A percentile compares a stretch with the other conserved stretches of the same genome.
Evolutionary conservation across 2,888 invertebrate species (phyloP).

Genomic region (Melanostoma mellinum): DNA sequence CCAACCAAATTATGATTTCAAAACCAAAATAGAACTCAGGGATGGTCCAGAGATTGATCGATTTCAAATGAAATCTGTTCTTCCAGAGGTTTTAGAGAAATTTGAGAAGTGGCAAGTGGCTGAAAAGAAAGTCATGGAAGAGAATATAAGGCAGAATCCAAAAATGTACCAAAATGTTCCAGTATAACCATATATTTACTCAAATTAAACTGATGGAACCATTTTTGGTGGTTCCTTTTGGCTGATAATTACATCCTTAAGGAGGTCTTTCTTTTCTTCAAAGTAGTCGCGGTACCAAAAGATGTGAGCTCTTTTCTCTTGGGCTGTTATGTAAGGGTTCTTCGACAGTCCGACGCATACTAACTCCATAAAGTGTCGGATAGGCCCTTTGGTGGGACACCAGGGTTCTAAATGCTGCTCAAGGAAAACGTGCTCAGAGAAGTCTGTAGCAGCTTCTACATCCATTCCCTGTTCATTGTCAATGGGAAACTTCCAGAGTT

Average conservation of each 20-base stretch:
- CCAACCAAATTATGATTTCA: slow-evolving; percentile 80
- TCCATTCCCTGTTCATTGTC: slow-evolving; percentile 95
- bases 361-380: slow-evolving; percentile 98
- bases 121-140: slow-evolving; percentile 79
- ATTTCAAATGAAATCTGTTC: slow-evolving; percentile 72
- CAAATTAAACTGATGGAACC: slow-evolving; percentile 31
- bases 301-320: slow-evolving; percentile 94
- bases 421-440: slow-evolving; percentile 97
- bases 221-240: slow-evolving; percentile 62
- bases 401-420: slow-evolving; percentile 92
- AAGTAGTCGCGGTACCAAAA: slow-evolving; percentile 96
- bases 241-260: slow-evolving; percentile 81
- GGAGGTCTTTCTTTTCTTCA: slow-evolving; percentile 88
- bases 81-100: slow-evolving; percentile 76
- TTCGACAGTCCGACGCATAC: slow-evolving; percentile 96
- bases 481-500: slow-evolving; percentile 98
- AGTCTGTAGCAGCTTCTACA: slow-evolving; percentile 88
- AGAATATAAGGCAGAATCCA: slow-evolving; percentile 79
- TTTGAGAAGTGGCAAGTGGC: slow-evolving; percentile 77
- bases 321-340: slow-evolving; percentile 94
- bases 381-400: slow-evolving; percentile 95
- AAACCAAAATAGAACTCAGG: slow-evolving; percentile 78
- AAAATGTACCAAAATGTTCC: slow-evolving; percentile 79
- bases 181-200: slow-evolving; percentile 63
- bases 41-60: slow-evolving; percentile 79